A percentile compares a stretch with the other conserved stretches of the same genome.
Evolutionary conservation across 2,888 invertebrate genomes (phyloP).

Genomic region (Agrochola litura): DNA sequence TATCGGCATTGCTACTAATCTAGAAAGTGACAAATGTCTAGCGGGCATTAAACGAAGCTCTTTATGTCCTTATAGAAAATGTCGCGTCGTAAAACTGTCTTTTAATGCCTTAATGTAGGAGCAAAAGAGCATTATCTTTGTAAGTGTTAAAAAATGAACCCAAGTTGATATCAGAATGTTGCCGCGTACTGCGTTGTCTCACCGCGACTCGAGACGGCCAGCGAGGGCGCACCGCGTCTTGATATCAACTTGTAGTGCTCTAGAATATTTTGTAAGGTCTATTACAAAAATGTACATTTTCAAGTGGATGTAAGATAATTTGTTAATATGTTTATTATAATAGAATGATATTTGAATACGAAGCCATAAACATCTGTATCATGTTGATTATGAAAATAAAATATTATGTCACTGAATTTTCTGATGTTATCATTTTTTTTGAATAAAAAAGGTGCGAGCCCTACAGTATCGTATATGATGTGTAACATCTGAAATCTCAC

Average conservation of each 20-base stretch:
- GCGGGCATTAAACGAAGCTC: slow-evolving; percentile 76
- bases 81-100: slow-evolving; percentile 70
- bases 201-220: background rate
- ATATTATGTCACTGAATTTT: slow-evolving; percentile 80
- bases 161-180: slow-evolving; percentile 75
- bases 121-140: slow-evolving; percentile 78
- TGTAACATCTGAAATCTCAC: too few relatives aligned
- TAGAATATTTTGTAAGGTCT: slow-evolving; percentile 88
- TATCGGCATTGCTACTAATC: slow-evolving; percentile 70
- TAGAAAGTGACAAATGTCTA: slow-evolving; percentile 73
- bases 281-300: slow-evolving; percentile 90
- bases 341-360: slow-evolving; percentile 89
- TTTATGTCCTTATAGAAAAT: slow-evolving; percentile 74
- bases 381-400: slow-evolving; percentile 90
- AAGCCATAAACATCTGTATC: slow-evolving; percentile 90
- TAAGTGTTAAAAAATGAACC: slow-evolving; percentile 80
- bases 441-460: background rate
- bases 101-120: slow-evolving; percentile 82
- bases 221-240: slow-evolving; percentile 42
- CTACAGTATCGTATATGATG: too few relatives aligned
- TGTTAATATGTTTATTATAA: slow-evolving; percentile 90
- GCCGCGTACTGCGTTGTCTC: background rate
- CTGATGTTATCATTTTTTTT: background rate
- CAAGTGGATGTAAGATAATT: slow-evolving; percentile 90
- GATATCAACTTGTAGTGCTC: slow-evolving; percentile 78